A percentile compares a stretch with the other conserved stretches of the same genome.
phyloP scores from a whole-genome alignment of 2,797 vertebrate species.

The Poeciliopsis gracilis region DNA sequence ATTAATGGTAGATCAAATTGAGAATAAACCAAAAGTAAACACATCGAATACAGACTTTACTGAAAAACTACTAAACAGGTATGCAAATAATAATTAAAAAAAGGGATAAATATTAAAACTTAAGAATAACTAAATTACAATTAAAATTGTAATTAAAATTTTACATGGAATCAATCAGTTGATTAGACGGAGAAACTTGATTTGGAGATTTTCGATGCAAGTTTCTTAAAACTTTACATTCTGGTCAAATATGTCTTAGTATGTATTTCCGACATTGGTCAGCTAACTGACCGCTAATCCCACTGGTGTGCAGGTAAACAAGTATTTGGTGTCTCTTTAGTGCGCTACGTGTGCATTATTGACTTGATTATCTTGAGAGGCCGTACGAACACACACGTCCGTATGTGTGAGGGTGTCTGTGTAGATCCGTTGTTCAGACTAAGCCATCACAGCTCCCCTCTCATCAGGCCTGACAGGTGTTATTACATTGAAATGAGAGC shows the following conservation, averaged over 20 bases:
- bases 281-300: neutral
- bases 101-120: neutral
- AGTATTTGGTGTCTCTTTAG: neutral
- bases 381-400: constrained; percentile 7
- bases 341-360: constrained; percentile 14
- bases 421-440: constrained; percentile 46
- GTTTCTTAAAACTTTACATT: neutral
- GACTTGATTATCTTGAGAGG: constrained; percentile 41
- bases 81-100: neutral
- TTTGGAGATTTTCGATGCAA: neutral
- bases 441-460: constrained; percentile 59
- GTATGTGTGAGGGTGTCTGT: constrained; percentile 15
- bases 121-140: neutral
- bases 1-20: neutral
- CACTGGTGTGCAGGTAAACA: neutral
- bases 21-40: neutral
- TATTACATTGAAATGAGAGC: constrained; percentile 79
- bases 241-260: neutral
- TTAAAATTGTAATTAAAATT: neutral
- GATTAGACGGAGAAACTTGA: neutral
- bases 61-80: neutral
- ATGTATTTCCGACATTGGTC: neutral
- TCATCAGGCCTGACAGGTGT: constrained; percentile 77
- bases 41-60: neutral
- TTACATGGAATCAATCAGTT: neutral